These are phyloP conservation scores for Clarias platycephalus DNA, from an alignment of 2,797 vertebrate genomes.

Conservation along the genomic window DNA sequence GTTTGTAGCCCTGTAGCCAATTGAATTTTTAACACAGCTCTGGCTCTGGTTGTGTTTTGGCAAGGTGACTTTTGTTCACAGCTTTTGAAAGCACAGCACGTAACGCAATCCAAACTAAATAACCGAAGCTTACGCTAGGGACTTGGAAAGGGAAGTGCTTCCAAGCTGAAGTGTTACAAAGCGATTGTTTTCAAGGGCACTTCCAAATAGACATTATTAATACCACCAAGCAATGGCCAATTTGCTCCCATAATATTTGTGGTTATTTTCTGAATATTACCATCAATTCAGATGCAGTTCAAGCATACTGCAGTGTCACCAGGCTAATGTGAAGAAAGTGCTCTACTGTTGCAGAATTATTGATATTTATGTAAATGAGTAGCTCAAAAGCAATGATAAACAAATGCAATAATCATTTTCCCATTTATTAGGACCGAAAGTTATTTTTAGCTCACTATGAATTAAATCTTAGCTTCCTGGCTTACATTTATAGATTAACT, in stretches of 20 bases:
- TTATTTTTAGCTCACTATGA: neutral
- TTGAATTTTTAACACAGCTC: neutral
- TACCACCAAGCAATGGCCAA: neutral
- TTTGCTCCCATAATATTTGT: conserved; percentile 8
- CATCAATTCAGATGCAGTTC: neutral
- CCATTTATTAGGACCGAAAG: neutral
- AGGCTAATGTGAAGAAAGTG: neutral
- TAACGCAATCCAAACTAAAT: conserved; percentile 26
- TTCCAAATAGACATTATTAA: conserved; percentile 21
- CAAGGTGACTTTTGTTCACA: conserved; percentile 20
- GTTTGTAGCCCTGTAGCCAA: conserved; percentile 1
- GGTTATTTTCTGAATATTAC: conserved; percentile 7
- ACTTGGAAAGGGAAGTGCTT: conserved; percentile 14
- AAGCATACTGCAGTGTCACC: neutral
- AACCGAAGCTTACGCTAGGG: conserved; percentile 12
- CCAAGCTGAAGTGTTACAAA: conserved; percentile 7
- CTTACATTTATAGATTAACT: neutral
- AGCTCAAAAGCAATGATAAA: neutral
- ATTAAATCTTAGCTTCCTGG: neutral
- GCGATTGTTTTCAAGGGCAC: conserved; percentile 29
- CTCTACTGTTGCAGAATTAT: neutral
- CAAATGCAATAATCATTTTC: neutral
- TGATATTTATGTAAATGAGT: neutral
- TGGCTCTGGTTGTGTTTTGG: conserved; percentile 28
- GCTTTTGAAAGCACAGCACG: conserved; percentile 2